A percentile compares a stretch with the other conserved stretches of the same genome.
Conservation (phyloP, 2,797 vertebrate species). For the Gymnoscopelus braueri region DNA sequence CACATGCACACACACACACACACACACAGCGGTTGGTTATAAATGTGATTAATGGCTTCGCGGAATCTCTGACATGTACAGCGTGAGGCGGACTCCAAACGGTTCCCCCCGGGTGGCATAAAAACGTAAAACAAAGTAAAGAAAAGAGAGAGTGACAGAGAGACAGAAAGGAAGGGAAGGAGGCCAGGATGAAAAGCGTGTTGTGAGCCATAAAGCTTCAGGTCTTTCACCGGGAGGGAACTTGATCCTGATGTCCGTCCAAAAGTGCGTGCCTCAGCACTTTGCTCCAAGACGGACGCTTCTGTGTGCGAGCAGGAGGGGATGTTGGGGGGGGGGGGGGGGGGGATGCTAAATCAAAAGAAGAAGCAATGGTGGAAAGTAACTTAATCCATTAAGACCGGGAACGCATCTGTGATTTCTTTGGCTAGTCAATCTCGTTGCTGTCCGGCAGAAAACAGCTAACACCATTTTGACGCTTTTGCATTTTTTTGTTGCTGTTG, state of each 20-base stretch:
- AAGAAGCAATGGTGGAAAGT: slow-evolving; percentile 17
- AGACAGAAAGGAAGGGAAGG: slow-evolving; percentile 36
- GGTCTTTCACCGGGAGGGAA: slow-evolving; percentile 32
- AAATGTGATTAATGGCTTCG: slow-evolving; percentile 75
- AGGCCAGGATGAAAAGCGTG: slow-evolving; percentile 21
- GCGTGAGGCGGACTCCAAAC: slow-evolving; percentile 44
- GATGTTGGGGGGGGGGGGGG: slow-evolving; percentile 37
- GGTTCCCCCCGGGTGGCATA: not conserved
- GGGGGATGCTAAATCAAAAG: slow-evolving; percentile 49
- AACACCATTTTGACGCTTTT: no score
- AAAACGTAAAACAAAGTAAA: no score
- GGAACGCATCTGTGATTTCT: no score
- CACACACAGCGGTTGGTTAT: no score
- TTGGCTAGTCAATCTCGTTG: no score
- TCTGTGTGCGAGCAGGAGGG: slow-evolving; percentile 6
- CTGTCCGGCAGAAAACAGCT: no score
- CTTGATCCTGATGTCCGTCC: slow-evolving; percentile 27
- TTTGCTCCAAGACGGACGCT: slow-evolving; percentile 4
- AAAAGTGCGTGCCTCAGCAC: slow-evolving; percentile 43
- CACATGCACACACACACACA: no score
- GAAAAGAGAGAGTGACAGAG: not conserved
- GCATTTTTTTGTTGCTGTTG: no score
- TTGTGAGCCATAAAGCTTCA: slow-evolving; percentile 22
- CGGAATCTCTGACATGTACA: slow-evolving; percentile 56
- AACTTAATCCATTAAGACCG: no score